These are phyloP conservation scores for Standfussiana lucernea DNA, from an alignment of 2,888 invertebrate species.

Conservation along the genomic window DNA sequence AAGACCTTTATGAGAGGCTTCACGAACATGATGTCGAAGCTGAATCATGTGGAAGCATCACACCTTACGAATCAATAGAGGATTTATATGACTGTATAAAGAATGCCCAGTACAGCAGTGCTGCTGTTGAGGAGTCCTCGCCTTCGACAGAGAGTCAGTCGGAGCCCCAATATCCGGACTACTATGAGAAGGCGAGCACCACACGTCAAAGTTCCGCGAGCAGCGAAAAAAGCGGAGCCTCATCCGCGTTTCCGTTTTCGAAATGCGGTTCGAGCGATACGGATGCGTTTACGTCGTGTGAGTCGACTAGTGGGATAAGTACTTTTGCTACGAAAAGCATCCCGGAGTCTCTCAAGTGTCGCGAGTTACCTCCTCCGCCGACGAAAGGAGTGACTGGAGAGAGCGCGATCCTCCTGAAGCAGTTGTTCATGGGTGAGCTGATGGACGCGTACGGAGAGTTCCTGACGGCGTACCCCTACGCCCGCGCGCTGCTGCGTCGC, in stretches of 20 bases:
- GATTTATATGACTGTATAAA: conserved; percentile 89
- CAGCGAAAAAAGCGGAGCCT: conserved; percentile 88
- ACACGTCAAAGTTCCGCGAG: conserved; percentile 87
- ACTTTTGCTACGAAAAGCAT: conserved; percentile 83
- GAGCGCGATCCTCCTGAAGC: conserved; percentile 87
- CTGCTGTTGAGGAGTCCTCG: conserved; percentile 84
- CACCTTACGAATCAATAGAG: conserved; percentile 89
- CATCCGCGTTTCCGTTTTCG: conserved; percentile 88
- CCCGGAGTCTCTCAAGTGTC: conserved; percentile 82
- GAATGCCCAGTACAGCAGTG: conserved; percentile 84
- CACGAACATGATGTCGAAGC: conserved; percentile 81
- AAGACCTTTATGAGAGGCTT: conserved; percentile 86
- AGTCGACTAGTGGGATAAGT: conserved; percentile 87
- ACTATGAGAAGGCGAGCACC: conserved; percentile 84
- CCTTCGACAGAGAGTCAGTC: conserved; percentile 86
- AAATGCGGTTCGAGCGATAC: conserved; percentile 89
- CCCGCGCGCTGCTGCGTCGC: conserved; percentile 91
- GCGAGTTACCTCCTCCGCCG: conserved; percentile 85
- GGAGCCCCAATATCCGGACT: conserved; percentile 86
- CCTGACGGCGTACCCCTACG: conserved; percentile 91
- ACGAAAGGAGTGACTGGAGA: conserved; percentile 80
- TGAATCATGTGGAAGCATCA: conserved; percentile 87
- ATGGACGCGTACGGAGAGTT: conserved; percentile 93
- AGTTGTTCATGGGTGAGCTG: conserved; percentile 92
- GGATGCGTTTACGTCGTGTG: conserved; percentile 87